These are phyloP conservation scores for Diplogasteroides magnus DNA, from an alignment of 1,140 invertebrate genomes.

Conservation along the genomic window DNA sequence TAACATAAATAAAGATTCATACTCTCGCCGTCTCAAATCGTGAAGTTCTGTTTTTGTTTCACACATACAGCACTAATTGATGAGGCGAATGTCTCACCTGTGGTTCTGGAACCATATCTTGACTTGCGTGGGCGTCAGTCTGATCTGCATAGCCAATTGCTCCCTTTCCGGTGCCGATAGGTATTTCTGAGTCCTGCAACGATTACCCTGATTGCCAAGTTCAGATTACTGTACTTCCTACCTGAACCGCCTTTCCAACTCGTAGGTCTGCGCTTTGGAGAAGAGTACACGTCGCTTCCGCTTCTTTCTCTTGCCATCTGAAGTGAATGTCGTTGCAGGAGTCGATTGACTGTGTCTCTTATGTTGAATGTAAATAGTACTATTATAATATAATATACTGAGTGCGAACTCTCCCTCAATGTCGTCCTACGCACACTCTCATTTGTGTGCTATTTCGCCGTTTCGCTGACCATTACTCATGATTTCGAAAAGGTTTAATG, in stretches of 20 bases:
- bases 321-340: too few relatives aligned
- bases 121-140: conserved; percentile 79
- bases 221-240: too few relatives aligned
- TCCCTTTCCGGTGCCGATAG: conserved; percentile 90
- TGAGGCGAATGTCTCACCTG: conserved; percentile 12
- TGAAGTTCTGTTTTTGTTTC: too few relatives aligned
- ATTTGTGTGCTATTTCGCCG: too few relatives aligned
- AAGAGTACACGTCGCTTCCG: conserved; percentile 90
- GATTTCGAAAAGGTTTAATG: too few relatives aligned
- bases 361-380: neutral
- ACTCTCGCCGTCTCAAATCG: too few relatives aligned
- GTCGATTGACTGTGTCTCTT: neutral
- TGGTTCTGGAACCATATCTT: conserved; percentile 59
- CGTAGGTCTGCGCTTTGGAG: conserved; percentile 93
- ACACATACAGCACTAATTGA: too few relatives aligned
- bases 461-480: too few relatives aligned
- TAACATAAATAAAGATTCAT: too few relatives aligned
- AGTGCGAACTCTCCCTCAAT: too few relatives aligned
- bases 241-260: conserved; percentile 84
- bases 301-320: conserved; percentile 24
- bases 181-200: conserved; percentile 68
- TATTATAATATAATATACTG: too few relatives aligned
- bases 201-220: neutral
- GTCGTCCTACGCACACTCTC: too few relatives aligned
- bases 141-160: conserved; percentile 83